Evolutionary conservation across 2,797 vertebrate species (phyloP).

Genomic region (Valencia hispanica): DNA sequence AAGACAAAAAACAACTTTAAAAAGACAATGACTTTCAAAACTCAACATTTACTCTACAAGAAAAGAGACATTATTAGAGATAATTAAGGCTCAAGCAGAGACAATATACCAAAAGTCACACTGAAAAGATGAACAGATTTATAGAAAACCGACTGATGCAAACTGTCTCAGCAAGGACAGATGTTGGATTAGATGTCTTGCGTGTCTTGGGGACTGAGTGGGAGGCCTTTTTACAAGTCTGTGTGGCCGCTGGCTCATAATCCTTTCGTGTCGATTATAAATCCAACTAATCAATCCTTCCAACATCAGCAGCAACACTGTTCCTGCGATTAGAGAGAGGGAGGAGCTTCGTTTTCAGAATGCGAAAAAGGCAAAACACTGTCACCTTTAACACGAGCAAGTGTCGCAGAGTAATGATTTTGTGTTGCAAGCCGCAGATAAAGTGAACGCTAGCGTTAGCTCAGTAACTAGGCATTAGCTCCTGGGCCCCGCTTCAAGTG

Average conservation of each 20-base stretch:
- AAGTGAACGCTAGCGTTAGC: constrained; percentile 39
- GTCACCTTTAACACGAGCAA: accelerated
- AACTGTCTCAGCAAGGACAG: background rate
- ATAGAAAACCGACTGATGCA: background rate
- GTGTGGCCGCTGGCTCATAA: constrained; percentile 8
- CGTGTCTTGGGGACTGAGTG: background rate
- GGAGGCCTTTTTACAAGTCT: background rate
- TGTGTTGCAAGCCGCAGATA: background rate
- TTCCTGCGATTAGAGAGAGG: background rate
- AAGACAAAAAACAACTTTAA: background rate
- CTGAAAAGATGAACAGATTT: background rate
- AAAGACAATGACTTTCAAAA: background rate
- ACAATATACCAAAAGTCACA: background rate
- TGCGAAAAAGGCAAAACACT: background rate
- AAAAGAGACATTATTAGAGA: background rate
- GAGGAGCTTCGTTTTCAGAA: background rate
- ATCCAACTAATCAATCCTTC: constrained; percentile 14
- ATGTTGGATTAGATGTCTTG: background rate
- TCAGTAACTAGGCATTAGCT: constrained; percentile 46
- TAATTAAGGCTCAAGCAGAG: background rate
- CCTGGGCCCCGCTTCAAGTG: constrained; percentile 52
- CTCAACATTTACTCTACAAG: background rate
- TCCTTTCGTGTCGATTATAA: constrained; percentile 7
- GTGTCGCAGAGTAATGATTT: background rate
- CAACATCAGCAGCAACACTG: background rate